These are phyloP conservation scores for Drosophila ananassae DNA, from an alignment of 1,140 invertebrate genomes.

Conservation along the genomic window DNA sequence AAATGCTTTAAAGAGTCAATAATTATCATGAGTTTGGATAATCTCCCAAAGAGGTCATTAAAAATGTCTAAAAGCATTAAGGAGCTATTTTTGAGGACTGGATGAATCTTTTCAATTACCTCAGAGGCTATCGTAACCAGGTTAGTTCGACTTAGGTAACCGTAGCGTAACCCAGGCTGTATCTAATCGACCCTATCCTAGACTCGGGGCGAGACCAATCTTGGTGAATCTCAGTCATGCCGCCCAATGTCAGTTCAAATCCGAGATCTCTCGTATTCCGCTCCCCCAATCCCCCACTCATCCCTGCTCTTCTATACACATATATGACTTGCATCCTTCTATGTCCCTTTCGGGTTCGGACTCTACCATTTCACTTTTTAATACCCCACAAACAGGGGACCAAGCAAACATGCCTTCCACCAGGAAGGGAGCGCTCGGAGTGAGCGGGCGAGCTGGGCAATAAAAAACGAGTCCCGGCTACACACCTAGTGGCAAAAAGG, in stretches of 20 bases:
- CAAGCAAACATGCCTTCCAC: constrained; percentile 41
- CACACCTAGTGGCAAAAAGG: constrained; percentile 70
- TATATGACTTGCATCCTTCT: constrained; percentile 42
- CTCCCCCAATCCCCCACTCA: not conserved
- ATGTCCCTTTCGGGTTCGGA: constrained; percentile 23
- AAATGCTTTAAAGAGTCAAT: not conserved
- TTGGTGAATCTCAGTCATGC: constrained; percentile 7
- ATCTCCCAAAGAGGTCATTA: not conserved
- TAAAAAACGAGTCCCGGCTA: constrained; percentile 63
- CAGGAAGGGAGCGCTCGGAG: constrained; percentile 11
- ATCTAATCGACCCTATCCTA: constrained; percentile 31
- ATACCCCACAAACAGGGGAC: constrained; percentile 51
- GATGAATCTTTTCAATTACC: not conserved
- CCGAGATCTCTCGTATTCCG: not conserved
- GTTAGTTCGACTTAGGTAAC: constrained; percentile 18
- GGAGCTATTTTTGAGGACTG: not conserved
- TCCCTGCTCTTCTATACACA: constrained; percentile 1
- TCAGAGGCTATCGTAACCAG: not conserved
- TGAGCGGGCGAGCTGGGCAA: constrained; percentile 26
- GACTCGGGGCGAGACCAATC: constrained; percentile 1
- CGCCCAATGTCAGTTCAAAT: not conserved
- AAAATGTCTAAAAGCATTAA: not conserved
- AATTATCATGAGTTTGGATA: not conserved
- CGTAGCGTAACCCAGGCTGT: constrained; percentile 20
- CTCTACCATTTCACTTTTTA: constrained; percentile 67